phyloP scores from a whole-genome alignment of 64 coral and sea anemone species.

The Porites australiensis region DNA sequence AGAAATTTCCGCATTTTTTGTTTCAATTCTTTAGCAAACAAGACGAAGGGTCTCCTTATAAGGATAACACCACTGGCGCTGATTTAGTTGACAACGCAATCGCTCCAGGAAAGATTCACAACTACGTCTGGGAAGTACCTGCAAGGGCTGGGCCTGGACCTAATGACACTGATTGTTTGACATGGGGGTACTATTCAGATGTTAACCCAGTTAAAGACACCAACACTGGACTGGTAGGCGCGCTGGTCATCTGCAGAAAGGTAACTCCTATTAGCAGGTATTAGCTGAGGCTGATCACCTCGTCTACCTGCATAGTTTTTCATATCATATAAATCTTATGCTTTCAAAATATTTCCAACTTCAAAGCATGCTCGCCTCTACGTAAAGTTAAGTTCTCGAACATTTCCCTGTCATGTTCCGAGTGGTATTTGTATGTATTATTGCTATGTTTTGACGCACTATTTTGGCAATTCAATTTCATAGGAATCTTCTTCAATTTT shows the following conservation, averaged over 20 bases:
- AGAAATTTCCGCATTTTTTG: no score
- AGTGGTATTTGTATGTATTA: no score
- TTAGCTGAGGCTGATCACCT: no score
- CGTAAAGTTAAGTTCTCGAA: no score
- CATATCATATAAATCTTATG: no score
- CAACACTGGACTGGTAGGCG: slow-evolving; percentile 78
- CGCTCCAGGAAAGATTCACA: slow-evolving; percentile 68
- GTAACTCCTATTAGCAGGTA: neutral
- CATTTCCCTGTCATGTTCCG: no score
- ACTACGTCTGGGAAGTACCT: slow-evolving; percentile 79
- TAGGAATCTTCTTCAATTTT: no score
- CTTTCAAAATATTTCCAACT: no score
- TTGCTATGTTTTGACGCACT: no score
- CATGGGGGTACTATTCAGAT: slow-evolving; percentile 89
- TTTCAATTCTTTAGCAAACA: slow-evolving; percentile 49
- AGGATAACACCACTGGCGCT: slow-evolving; percentile 41
- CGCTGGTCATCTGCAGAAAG: slow-evolving; percentile 82
- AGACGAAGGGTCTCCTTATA: slow-evolving; percentile 80
- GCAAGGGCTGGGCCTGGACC: slow-evolving; percentile 73
- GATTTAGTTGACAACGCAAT: slow-evolving; percentile 58
- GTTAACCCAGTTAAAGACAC: slow-evolving; percentile 82
- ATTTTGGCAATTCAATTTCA: no score
- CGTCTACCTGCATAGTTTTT: no score
- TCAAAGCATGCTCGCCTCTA: no score
- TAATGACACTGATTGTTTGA: slow-evolving; percentile 73